These are phyloP conservation scores for Cryptocheilus praepositus DNA, from an alignment of 2,888 invertebrate species.

Conservation along the genomic window DNA sequence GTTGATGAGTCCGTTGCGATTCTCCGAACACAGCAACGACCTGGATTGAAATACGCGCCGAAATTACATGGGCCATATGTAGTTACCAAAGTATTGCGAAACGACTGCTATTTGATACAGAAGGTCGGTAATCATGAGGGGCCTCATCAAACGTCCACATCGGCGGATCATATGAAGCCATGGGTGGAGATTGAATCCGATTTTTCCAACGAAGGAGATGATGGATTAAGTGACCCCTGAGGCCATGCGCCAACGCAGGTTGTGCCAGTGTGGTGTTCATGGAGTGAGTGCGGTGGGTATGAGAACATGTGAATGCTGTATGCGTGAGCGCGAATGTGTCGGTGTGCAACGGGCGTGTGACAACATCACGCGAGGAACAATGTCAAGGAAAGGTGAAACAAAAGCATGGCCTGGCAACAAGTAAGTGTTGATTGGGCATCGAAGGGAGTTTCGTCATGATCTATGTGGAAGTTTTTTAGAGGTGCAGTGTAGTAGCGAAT, in stretches of 20 bases:
- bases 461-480: too few species aligned
- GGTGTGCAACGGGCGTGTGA: too few species aligned
- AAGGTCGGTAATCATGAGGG: neutral
- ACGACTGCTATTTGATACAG: neutral
- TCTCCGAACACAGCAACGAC: neutral
- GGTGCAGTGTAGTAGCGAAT: too few species aligned
- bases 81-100: neutral
- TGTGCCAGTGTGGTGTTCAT: constrained; percentile 4
- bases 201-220: neutral
- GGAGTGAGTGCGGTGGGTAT: too few species aligned
- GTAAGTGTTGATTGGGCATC: too few species aligned
- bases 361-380: too few species aligned
- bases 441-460: too few species aligned
- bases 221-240: neutral
- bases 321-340: too few species aligned
- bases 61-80: neutral
- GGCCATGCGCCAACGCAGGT: neutral
- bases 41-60: neutral
- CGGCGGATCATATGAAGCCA: constrained; percentile 1
- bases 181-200: neutral
- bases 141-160: neutral
- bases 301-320: too few species aligned
- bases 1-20: neutral
- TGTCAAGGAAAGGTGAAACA: too few species aligned
- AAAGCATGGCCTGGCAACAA: too few species aligned